These are phyloP conservation scores for Anadara kagoshimensis DNA, from an alignment of 1,140 invertebrate genomes.

Conservation along the genomic window DNA sequence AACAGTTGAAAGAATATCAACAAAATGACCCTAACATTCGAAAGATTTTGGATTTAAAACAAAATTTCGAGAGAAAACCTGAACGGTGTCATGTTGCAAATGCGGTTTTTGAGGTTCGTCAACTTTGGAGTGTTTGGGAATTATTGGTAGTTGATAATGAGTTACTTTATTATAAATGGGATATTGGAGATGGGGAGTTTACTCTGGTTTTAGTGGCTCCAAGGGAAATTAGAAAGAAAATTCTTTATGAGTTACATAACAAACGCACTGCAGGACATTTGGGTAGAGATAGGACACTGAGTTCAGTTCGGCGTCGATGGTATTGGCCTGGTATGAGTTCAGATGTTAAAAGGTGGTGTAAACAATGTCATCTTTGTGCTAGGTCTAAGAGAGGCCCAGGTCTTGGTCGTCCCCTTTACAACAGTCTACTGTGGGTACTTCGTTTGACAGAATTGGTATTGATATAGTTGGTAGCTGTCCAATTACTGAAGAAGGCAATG, in stretches of 20 bases:
- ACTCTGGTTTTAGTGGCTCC: conserved; percentile 2
- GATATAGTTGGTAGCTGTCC: conserved; percentile 24
- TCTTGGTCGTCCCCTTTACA: neutral
- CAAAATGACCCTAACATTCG: conserved; percentile 1
- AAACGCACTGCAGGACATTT: conserved; percentile 4
- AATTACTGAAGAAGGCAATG: conserved; percentile 30
- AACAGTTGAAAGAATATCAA: neutral
- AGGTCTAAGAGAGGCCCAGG: conserved; percentile 13
- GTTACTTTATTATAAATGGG: neutral
- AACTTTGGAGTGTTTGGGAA: neutral
- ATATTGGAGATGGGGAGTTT: neutral
- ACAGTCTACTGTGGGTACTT: neutral
- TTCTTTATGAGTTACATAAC: conserved; percentile 20
- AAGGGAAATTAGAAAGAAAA: neutral
- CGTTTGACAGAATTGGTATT: conserved; percentile 14
- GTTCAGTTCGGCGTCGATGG: neutral
- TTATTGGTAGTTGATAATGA: neutral
- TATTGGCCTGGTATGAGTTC: conserved; percentile 6
- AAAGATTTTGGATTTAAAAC: neutral
- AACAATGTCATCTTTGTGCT: conserved; percentile 26
- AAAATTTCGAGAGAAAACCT: neutral
- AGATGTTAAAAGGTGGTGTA: conserved; percentile 18
- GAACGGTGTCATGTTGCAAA: neutral
- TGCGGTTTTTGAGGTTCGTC: neutral
- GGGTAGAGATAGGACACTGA: neutral